These are phyloP conservation scores for Zaprionus bogoriensis DNA, from an alignment of 2,888 invertebrate species.

Conservation along the genomic window DNA sequence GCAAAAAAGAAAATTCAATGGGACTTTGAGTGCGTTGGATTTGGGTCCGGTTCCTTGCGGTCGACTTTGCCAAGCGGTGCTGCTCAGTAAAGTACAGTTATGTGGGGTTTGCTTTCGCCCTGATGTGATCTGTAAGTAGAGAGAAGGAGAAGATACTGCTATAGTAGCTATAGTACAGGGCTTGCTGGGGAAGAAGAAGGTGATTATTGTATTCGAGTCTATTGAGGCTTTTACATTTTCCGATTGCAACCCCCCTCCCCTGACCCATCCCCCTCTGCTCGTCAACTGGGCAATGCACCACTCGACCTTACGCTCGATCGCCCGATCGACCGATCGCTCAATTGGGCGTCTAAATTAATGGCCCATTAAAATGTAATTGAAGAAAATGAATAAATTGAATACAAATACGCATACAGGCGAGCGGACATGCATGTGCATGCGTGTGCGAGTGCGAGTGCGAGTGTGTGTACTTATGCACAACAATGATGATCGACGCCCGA, in stretches of 20 bases:
- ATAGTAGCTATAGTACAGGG: background rate
- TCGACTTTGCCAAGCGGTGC: constrained; percentile 31
- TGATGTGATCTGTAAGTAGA: constrained; percentile 71
- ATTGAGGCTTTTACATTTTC: too few relatives aligned
- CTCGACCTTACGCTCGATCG: constrained; percentile 32
- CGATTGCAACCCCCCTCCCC: background rate
- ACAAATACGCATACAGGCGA: constrained; percentile 14
- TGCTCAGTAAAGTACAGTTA: constrained; percentile 54
- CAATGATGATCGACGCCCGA: constrained; percentile 30
- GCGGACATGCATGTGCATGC: constrained; percentile 1
- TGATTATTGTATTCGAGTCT: background rate
- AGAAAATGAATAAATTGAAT: constrained; percentile 48
- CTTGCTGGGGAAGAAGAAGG: background rate
- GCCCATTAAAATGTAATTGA: constrained; percentile 59
- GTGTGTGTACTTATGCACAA: background rate
- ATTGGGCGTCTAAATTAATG: constrained; percentile 57
- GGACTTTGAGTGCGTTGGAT: constrained; percentile 28
- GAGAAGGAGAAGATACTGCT: background rate
- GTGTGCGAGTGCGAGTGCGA: background rate
- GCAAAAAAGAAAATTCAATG: constrained; percentile 55
- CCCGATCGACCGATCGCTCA: constrained; percentile 32
- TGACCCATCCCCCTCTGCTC: background rate
- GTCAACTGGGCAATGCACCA: constrained; percentile 7
- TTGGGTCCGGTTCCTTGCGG: constrained; percentile 18
- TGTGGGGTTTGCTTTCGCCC: constrained; percentile 37